phyloP scores from a whole-genome alignment of 2,888 invertebrate species.

The Cataglyphis albicans region DNA sequence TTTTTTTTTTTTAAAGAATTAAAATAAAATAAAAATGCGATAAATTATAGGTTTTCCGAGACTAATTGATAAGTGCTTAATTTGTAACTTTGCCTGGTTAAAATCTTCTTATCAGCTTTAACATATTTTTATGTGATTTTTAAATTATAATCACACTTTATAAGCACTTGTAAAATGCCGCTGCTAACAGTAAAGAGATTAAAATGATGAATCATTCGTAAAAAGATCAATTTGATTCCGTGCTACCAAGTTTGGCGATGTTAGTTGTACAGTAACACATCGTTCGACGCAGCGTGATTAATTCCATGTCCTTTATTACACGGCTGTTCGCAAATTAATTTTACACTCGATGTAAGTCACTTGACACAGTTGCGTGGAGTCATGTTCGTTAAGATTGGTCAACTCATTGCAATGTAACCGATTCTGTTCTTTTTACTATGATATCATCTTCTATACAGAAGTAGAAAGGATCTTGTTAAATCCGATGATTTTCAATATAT shows the following conservation, averaged over 20 bases:
- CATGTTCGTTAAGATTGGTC: background rate
- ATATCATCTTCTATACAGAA: background rate
- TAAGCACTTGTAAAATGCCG: background rate
- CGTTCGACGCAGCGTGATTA: conserved; percentile 13
- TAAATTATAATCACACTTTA: background rate
- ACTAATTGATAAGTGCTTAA: background rate
- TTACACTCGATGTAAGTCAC: conserved; percentile 11
- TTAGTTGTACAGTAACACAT: background rate
- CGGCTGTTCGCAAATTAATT: conserved; percentile 14
- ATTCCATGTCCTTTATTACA: conserved; percentile 21
- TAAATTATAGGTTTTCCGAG: no score
- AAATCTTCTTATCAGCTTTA: background rate
- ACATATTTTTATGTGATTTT: background rate
- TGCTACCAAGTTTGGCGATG: background rate
- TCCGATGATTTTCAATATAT: background rate
- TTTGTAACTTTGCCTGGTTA: background rate
- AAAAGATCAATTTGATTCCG: background rate
- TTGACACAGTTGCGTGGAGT: conserved; percentile 5
- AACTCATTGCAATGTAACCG: background rate
- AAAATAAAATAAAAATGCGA: background rate
- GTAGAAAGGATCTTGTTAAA: background rate
- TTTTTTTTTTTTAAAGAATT: background rate
- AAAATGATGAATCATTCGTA: conserved; percentile 22
- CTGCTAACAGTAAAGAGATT: conserved; percentile 15
- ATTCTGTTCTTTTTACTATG: background rate